Conservation (phyloP, 2,113 vertebrate species). For the Smithornis capensis region DNA sequence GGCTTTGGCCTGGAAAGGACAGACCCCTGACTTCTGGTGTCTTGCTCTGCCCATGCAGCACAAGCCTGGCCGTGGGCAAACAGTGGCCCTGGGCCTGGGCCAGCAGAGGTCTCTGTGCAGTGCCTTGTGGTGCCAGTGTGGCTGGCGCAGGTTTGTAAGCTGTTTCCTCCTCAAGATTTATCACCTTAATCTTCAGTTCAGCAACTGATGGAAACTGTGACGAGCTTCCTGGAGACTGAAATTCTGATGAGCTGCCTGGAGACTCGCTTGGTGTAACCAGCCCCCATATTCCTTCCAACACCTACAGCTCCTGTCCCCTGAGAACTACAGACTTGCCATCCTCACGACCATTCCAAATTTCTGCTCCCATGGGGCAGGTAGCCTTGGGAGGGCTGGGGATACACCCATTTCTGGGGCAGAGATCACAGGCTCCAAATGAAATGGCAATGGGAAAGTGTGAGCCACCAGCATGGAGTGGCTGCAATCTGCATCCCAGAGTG, state of each 20-base stretch:
- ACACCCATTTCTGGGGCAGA: neutral
- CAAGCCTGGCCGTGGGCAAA: neutral
- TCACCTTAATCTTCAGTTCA: neutral
- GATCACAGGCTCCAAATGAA: neutral
- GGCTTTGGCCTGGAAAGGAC: neutral
- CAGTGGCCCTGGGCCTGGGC: neutral
- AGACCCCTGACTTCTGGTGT: neutral
- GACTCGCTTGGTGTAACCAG: rapidly evolving
- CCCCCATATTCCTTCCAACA: rapidly evolving
- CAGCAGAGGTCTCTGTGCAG: constrained; percentile 37
- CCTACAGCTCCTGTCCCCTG: neutral
- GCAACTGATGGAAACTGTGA: neutral
- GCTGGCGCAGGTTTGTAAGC: neutral
- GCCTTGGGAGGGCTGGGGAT: neutral
- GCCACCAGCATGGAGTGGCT: rapidly evolving
- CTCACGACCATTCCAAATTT: neutral
- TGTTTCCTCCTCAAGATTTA: neutral
- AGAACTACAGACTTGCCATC: neutral
- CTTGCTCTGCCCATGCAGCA: neutral
- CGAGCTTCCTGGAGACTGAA: neutral
- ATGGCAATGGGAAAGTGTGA: rapidly evolving
- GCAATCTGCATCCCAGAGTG: rapidly evolving
- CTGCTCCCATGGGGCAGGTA: neutral
- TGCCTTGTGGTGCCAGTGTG: neutral
- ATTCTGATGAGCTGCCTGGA: neutral